phyloP scores from a whole-genome alignment of 2,113 vertebrate species.

The Orcinus orca region DNA sequence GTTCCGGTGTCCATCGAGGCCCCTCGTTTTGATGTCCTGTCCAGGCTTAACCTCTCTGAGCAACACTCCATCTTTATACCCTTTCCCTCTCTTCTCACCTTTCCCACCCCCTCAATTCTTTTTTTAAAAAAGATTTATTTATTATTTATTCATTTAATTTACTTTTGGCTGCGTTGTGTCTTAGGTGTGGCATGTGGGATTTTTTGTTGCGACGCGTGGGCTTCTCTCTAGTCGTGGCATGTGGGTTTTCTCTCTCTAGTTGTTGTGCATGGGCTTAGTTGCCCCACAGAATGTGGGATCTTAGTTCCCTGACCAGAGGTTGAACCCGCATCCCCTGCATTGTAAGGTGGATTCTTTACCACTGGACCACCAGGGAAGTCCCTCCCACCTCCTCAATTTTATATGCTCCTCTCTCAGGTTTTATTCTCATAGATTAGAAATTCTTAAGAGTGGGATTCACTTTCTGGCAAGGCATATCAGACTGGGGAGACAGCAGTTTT shows the following conservation, averaged over 20 bases:
- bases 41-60: background rate
- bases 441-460: background rate
- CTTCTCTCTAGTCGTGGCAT: too few relatives aligned
- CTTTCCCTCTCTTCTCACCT: background rate
- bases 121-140: too few relatives aligned
- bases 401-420: background rate
- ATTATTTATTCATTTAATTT: too few relatives aligned
- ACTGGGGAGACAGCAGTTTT: background rate
- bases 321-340: too few relatives aligned
- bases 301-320: too few relatives aligned
- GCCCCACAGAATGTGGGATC: too few relatives aligned
- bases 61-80: background rate
- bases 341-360: too few relatives aligned
- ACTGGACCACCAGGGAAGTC: too few relatives aligned
- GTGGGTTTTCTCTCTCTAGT: too few relatives aligned
- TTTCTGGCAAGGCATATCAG: background rate
- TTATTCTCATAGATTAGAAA: background rate
- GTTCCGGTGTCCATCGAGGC: background rate
- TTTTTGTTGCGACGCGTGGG: rapidly evolving
- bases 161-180: too few relatives aligned
- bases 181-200: too few relatives aligned
- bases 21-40: background rate
- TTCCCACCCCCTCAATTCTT: background rate
- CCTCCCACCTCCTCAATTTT: background rate
- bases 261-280: too few relatives aligned